phyloP scores from a whole-genome alignment of 2,797 vertebrate species.

The Fringilla coelebs region DNA sequence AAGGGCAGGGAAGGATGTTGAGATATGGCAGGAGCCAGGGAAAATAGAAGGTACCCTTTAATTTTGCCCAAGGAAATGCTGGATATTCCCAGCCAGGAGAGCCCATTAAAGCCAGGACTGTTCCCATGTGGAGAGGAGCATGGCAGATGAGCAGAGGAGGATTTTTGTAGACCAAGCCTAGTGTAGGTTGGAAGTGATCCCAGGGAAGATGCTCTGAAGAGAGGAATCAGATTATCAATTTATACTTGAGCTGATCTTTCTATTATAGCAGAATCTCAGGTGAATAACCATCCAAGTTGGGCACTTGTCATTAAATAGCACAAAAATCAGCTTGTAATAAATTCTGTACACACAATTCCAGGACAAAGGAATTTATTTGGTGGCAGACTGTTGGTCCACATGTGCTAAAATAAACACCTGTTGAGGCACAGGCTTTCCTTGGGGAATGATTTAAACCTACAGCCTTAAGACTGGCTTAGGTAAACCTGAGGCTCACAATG shows the following conservation, averaged over 20 bases:
- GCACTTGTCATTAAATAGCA: background rate
- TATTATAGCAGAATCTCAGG: rapidly evolving
- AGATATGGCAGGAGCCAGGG: background rate
- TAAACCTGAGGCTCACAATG: background rate
- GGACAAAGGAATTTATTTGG: background rate
- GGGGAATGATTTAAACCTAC: background rate
- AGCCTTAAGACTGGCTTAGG: background rate
- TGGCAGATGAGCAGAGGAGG: background rate
- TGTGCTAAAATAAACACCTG: background rate
- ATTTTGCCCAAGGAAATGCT: background rate
- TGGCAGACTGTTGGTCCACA: rapidly evolving
- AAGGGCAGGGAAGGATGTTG: background rate
- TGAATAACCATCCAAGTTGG: rapidly evolving
- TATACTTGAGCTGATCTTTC: background rate
- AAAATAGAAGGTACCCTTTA: background rate
- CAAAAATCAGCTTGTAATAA: background rate
- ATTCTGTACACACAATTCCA: rapidly evolving
- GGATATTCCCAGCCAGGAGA: background rate
- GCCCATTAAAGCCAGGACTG: background rate
- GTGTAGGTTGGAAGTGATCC: background rate
- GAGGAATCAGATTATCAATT: background rate
- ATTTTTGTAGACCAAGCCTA: background rate
- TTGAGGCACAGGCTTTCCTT: background rate
- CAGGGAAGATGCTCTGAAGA: background rate
- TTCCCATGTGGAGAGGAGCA: rapidly evolving